Percentiles rank a stretch among this genome's conserved stretches.
These are phyloP conservation scores for Hydropsyche betteni DNA, from an alignment of 2,888 invertebrate genomes.

Conservation along the genomic window DNA sequence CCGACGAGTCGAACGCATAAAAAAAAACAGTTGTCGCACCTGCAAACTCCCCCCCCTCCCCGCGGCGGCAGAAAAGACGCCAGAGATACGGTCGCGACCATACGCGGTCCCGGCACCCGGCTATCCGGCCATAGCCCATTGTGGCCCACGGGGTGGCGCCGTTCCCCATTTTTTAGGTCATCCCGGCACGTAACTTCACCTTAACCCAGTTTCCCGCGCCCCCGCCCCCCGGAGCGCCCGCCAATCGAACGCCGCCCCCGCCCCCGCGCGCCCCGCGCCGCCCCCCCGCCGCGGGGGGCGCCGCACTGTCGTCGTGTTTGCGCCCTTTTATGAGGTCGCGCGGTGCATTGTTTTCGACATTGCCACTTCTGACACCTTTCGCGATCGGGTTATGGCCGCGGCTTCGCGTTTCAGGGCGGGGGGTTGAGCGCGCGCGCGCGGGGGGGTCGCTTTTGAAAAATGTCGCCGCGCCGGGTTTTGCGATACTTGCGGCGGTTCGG, in stretches of 20 bases:
- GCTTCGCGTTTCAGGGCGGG: no score
- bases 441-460: no score
- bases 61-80: not conserved
- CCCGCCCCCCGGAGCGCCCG: not conserved
- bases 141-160: constrained; percentile 32
- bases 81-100: not conserved
- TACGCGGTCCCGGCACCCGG: constrained; percentile 17
- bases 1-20: not conserved
- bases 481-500: no score
- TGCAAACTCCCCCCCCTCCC: not conserved
- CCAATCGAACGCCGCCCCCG: constrained; percentile 14
- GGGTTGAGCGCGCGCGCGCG: no score
- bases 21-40: not conserved
- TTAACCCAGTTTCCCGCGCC: constrained; percentile 41
- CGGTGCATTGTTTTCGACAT: no score
- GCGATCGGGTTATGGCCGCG: no score
- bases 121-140: constrained; percentile 16
- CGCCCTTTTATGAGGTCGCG: no score
- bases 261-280: not conserved
- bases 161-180: constrained; percentile 44
- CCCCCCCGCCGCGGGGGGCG: no score
- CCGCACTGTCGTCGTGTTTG: no score
- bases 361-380: no score
- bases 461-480: no score
- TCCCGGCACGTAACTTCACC: constrained; percentile 41